Evolutionary conservation across 2,888 invertebrate genomes (phyloP).

Genomic region (Andrena hattorfiana): DNA sequence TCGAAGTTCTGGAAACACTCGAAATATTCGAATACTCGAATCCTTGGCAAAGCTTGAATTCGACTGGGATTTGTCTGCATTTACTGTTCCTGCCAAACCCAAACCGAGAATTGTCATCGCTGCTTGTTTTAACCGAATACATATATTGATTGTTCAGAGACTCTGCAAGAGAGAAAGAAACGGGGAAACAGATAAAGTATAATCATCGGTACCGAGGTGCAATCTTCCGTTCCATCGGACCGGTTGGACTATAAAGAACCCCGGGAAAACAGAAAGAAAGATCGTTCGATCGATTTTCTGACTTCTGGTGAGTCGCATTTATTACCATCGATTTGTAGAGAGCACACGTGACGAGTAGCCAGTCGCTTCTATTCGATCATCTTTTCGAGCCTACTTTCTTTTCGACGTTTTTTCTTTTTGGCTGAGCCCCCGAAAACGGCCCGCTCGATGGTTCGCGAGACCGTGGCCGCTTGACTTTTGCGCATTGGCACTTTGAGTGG

Average conservation of each 20-base stretch:
- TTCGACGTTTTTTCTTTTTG: conserved; percentile 6
- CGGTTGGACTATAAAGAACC: conserved; percentile 26
- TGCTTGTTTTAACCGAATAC: conserved; percentile 4
- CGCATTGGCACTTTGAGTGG: not conserved
- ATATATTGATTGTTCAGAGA: conserved; percentile 30
- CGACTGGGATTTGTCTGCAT: too few relatives aligned
- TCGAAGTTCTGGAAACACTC: too few relatives aligned
- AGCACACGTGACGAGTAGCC: not conserved
- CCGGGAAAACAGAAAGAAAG: conserved; percentile 22
- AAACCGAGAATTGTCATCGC: not conserved
- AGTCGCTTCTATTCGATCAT: not conserved
- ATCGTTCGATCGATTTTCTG: conserved; percentile 35
- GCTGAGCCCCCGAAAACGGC: not conserved
- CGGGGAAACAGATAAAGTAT: conserved; percentile 31
- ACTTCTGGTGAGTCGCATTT: conserved; percentile 37
- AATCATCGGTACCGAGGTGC: conserved; percentile 27
- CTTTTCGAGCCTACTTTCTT: not conserved
- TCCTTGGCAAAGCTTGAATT: too few relatives aligned
- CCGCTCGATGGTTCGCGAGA: not conserved
- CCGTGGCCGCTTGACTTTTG: conserved; percentile 20
- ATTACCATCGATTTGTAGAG: conserved; percentile 13
- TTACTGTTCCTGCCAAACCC: too few relatives aligned
- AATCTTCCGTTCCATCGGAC: conserved; percentile 17
- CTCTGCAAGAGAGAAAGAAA: conserved; percentile 24
- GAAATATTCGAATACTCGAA: too few relatives aligned